Percentiles rank a stretch among this genome's conserved stretches.
Evolutionary conservation across 2,888 invertebrate genomes (phyloP).

Genomic region (Celastrina argiolus): DNA sequence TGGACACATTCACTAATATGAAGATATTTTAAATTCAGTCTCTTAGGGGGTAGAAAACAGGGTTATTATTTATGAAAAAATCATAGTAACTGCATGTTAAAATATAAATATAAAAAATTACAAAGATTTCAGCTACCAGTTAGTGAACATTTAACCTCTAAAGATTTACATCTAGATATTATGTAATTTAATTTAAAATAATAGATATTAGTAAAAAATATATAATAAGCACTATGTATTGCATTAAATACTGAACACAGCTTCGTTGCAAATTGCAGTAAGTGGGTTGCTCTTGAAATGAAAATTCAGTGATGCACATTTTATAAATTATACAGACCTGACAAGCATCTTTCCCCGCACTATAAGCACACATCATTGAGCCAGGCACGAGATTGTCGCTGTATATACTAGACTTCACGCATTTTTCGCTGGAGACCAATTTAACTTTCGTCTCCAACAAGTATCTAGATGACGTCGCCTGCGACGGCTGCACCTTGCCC

Average conservation of each 20-base stretch:
- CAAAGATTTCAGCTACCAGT: too few species aligned
- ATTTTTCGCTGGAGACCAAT: constrained; percentile 52
- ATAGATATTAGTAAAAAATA: too few species aligned
- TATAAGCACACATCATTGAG: constrained; percentile 80
- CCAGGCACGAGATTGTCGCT: constrained; percentile 58
- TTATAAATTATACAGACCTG: constrained; percentile 69
- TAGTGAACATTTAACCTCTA: too few species aligned
- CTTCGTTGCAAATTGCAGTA: not conserved
- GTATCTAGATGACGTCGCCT: constrained; percentile 62
- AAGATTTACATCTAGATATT: too few species aligned
- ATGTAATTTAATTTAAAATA: not conserved
- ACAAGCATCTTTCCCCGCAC: constrained; percentile 79
- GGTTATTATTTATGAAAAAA: too few species aligned
- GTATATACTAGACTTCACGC: constrained; percentile 59
- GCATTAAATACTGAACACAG: too few species aligned
- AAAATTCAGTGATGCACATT: not conserved
- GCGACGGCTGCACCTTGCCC: constrained; percentile 67
- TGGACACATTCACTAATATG: too few species aligned
- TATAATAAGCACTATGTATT: too few species aligned
- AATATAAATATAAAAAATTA: too few species aligned
- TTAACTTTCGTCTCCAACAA: constrained; percentile 70
- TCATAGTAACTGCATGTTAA: too few species aligned
- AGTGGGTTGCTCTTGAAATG: not conserved
- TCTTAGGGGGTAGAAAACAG: too few species aligned
- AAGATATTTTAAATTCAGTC: too few species aligned